Evolutionary conservation across 2,888 invertebrate genomes (phyloP), one percentile per base, ranked within the genome.

Genomic region (Hyposoter didymator): DNA sequence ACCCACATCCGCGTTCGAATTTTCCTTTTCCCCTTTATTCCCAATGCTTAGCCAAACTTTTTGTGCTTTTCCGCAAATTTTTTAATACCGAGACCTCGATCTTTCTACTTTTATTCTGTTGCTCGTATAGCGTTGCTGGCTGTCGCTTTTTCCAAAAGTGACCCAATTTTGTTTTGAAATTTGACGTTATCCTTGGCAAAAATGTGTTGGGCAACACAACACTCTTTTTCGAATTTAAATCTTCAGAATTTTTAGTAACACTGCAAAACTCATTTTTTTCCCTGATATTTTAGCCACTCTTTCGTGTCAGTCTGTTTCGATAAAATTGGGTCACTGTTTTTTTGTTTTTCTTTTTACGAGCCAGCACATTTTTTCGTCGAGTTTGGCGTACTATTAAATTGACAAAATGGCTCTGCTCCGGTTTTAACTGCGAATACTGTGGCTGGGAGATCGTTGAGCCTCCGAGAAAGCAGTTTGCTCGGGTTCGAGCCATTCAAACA

Each of bases 1-100:
- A 82, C 69, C 69, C 75, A 82, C 69, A 82, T 75, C 59, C 67
- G 45, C 67, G 28, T 70, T 28, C 17, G 70, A 49, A 45, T 52
- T 52, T 17, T 45, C 43, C 32, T 45, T 45, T 32, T 62, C 59
- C 2, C 2, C 17, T 62, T 17, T 4, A n/a, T 35, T 39, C 39
- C 12, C 66, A 39, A 52, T 35, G 19, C 17, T 39, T 72, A 32
- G n/a, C 32, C 10, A 14, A 14, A 49, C 12, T 52, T 49, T 72
- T 72, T 49, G 28, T 28, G 14, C 14, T 14, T 59, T 59, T 12
- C 14, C 14, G 0, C 59, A 22, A 28, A 28, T 28, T 59, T 59
- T 59, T 14, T 0, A 59, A 59, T 22, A 28, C 59, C 14, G 12
- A 59, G 14, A 59, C 5, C 28, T 5, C 4, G 5, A 28, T 12